phyloP scores from a whole-genome alignment of 2,113 vertebrate genomes.

The Vulpes ferrilata region DNA sequence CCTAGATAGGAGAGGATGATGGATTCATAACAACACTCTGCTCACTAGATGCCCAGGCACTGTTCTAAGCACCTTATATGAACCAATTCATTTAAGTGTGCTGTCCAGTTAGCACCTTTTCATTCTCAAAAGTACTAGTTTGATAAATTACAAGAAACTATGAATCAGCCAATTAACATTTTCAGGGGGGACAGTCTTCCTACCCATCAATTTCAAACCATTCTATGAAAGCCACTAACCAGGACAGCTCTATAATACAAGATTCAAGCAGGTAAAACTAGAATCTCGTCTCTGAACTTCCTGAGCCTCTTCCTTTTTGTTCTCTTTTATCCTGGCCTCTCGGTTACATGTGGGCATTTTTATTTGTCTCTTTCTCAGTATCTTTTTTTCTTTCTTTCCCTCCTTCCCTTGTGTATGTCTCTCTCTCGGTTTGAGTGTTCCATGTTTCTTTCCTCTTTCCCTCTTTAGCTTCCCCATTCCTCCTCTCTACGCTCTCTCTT shows the following conservation, averaged over 20 bases:
- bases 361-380: neutral
- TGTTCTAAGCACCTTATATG: neutral
- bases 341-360: neutral
- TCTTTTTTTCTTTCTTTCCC: neutral
- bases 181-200: neutral
- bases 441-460: neutral
- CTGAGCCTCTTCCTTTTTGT: neutral
- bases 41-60: neutral
- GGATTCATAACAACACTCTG: neutral
- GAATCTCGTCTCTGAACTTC: neutral
- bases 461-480: neutral
- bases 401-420: neutral
- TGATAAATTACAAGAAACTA: neutral
- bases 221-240: neutral
- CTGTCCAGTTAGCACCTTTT: neutral
- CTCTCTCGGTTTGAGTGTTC: neutral
- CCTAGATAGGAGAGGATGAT: neutral
- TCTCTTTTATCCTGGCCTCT: neutral
- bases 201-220: neutral
- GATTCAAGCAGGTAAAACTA: neutral
- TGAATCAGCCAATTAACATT: conserved; percentile 25
- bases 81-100: neutral
- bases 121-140: neutral
- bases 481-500: neutral
- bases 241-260: neutral